These are phyloP conservation scores for Campoplex capitator DNA, from an alignment of 2,888 invertebrate genomes.

Conservation along the genomic window DNA sequence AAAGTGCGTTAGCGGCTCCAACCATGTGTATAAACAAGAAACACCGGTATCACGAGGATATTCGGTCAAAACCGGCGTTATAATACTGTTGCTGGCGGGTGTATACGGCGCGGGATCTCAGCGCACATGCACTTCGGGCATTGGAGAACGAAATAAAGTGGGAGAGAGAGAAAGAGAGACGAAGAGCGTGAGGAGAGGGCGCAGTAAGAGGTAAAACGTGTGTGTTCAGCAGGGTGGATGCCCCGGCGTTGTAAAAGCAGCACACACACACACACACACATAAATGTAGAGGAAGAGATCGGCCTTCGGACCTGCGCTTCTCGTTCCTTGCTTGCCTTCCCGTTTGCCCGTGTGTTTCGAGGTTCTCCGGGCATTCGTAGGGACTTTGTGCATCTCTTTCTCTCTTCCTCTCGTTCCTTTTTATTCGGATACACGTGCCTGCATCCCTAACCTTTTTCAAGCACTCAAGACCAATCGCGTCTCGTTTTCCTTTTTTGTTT, in stretches of 20 bases:
- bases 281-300: slow-evolving; percentile 40
- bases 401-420: slow-evolving; percentile 62
- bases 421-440: slow-evolving; percentile 71
- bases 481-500: not conserved
- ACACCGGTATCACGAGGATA: slow-evolving; percentile 54
- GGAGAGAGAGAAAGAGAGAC: slow-evolving; percentile 4
- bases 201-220: slow-evolving; percentile 45
- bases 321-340: slow-evolving; percentile 68
- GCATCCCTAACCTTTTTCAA: slow-evolving; percentile 70
- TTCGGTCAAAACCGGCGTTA: slow-evolving; percentile 50
- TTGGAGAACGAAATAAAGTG: slow-evolving; percentile 14
- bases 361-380: slow-evolving; percentile 58
- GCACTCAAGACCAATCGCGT: slow-evolving; percentile 44
- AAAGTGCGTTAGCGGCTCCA: not conserved
- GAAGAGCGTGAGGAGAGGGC: slow-evolving; percentile 23
- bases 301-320: slow-evolving; percentile 79
- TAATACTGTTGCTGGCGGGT: slow-evolving; percentile 43
- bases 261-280: slow-evolving; percentile 24
- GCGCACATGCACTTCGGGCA: slow-evolving; percentile 53
- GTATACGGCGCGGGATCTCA: slow-evolving; percentile 6
- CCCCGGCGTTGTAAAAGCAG: slow-evolving; percentile 41
- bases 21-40: slow-evolving; percentile 39
- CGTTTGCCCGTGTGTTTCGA: slow-evolving; percentile 51
- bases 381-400: slow-evolving; percentile 47
- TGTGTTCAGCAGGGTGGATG: slow-evolving; percentile 66